Conservation (phyloP, 2,113 vertebrate species). For the Oryzias celebensis region DNA sequence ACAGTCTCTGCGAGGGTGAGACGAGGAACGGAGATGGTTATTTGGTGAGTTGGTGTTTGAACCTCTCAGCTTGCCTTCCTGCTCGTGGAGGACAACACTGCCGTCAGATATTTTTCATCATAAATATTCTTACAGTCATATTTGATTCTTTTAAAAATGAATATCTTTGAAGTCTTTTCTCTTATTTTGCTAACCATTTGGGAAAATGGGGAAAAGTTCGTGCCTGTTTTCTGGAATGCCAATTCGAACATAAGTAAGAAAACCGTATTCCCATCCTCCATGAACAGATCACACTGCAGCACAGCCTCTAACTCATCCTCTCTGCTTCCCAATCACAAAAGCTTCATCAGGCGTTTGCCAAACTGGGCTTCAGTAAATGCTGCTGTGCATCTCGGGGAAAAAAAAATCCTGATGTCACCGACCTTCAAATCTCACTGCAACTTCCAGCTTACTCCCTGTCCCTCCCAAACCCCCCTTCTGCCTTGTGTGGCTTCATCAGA, state of each 20-base stretch:
- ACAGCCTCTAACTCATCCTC: conserved; percentile 1
- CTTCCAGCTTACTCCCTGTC: conserved; percentile 20
- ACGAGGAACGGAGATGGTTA: conserved; percentile 19
- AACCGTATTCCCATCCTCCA: conserved; percentile 28
- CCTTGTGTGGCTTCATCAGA: conserved; percentile 38
- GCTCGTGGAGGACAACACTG: conserved; percentile 34
- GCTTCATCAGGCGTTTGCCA: conserved; percentile 44
- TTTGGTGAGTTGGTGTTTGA: conserved; percentile 62
- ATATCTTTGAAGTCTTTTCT: too few relatives aligned
- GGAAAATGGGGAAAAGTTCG: too few relatives aligned
- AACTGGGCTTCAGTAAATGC: conserved; percentile 54
- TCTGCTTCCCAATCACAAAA: conserved; percentile 8
- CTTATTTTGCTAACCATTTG: too few relatives aligned
- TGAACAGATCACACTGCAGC: conserved; percentile 31
- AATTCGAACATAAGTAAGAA: too few relatives aligned
- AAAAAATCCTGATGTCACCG: conserved; percentile 23
- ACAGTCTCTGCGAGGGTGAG: conserved; percentile 13
- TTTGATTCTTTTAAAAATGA: too few relatives aligned
- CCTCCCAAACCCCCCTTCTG: background rate
- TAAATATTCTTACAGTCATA: too few relatives aligned
- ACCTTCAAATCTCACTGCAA: conserved; percentile 48
- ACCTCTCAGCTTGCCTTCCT: conserved; percentile 37
- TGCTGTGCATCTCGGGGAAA: conserved; percentile 41
- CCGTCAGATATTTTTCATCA: background rate
- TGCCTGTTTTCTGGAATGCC: too few relatives aligned